phyloP scores from a whole-genome alignment of 2,888 invertebrate species.

The Lasius fuliginosus region DNA sequence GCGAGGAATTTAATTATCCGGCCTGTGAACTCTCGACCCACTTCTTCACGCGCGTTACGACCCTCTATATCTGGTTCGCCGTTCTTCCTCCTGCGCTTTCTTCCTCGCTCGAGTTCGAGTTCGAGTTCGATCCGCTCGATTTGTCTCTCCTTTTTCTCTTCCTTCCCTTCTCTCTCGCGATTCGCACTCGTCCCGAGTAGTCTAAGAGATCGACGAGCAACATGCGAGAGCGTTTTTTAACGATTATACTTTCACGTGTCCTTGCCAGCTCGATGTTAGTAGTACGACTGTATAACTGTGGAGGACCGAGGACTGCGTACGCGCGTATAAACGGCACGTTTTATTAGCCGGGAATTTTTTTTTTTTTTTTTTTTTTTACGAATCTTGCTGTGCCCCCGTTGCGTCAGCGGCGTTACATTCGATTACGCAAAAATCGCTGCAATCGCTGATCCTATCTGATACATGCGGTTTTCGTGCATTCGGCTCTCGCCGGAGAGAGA shows the following conservation, averaged over 20 bases:
- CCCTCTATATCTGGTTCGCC: constrained; percentile 43
- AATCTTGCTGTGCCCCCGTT: neutral
- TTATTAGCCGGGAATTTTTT: neutral
- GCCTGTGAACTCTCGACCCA: constrained; percentile 83
- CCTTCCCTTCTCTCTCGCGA: neutral
- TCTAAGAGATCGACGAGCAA: constrained; percentile 15
- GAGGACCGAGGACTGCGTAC: neutral
- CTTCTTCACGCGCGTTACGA: constrained; percentile 70
- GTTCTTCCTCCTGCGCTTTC: constrained; percentile 46
- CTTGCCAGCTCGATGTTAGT: constrained; percentile 41
- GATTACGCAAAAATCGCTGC: constrained; percentile 48
- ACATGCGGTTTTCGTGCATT: neutral
- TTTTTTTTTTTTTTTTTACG: neutral
- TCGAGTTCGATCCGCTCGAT: constrained; percentile 42
- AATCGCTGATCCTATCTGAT: neutral
- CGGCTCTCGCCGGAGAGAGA: neutral
- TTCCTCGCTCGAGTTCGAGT: constrained; percentile 11
- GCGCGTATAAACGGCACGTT: neutral
- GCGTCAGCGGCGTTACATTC: constrained; percentile 33
- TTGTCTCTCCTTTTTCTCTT: constrained; percentile 47
- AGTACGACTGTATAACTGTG: neutral
- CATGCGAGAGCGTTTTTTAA: constrained; percentile 16
- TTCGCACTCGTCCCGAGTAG: neutral
- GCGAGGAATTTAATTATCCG: constrained; percentile 83
- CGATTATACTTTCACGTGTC: constrained; percentile 64